Evolutionary conservation across 64 coral and sea anemone species (phyloP).

Genomic region (Astreopora myriophthalma): DNA sequence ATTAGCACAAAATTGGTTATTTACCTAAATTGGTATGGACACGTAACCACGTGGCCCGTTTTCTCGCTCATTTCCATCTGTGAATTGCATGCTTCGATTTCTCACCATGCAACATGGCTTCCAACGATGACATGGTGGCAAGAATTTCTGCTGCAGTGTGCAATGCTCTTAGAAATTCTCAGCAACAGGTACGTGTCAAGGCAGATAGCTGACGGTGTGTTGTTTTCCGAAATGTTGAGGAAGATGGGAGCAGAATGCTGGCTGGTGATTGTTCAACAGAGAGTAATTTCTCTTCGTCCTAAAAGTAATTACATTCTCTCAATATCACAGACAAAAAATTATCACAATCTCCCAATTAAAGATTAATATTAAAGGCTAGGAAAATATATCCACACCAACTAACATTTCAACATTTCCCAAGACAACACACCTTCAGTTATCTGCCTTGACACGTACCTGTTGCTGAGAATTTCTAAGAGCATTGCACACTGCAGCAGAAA

Average conservation of each 20-base stretch:
- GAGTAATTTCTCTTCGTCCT: background rate
- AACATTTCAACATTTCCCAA: background rate
- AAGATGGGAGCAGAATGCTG: background rate
- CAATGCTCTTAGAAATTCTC: background rate
- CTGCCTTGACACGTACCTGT: background rate
- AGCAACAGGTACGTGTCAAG: background rate
- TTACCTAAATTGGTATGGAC: too few relatives aligned
- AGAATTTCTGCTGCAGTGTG: background rate
- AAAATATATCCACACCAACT: background rate
- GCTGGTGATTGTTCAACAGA: constrained; percentile 7
- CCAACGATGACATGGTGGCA: background rate
- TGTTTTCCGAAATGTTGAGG: background rate
- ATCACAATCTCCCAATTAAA: background rate
- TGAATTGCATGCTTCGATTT: background rate
- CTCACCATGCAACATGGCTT: background rate
- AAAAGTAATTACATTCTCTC: constrained; percentile 4
- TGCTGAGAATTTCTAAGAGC: background rate
- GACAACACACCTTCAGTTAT: background rate
- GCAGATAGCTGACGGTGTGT: background rate
- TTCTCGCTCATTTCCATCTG: background rate
- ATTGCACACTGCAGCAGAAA: background rate
- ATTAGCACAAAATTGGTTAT: too few relatives aligned
- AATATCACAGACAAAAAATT: background rate
- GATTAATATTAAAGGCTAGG: background rate
- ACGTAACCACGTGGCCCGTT: constrained; percentile 1